A percentile compares a stretch with the other conserved stretches of the same genome.
These are phyloP conservation scores for Drosophila ironensis DNA, from an alignment of 1,140 invertebrate species.

Conservation along the genomic window DNA sequence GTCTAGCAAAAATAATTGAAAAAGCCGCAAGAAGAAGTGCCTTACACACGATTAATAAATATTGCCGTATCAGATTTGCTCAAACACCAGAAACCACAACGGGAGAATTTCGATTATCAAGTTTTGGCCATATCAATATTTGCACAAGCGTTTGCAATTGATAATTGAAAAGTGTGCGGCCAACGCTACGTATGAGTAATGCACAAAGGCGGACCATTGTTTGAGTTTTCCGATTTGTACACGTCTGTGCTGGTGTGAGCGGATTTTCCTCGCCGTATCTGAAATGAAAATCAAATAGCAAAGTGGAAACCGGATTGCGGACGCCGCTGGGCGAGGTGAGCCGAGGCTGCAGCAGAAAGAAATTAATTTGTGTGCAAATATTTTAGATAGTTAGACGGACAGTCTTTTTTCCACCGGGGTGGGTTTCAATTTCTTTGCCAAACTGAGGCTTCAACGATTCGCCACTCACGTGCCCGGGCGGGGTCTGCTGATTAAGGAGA, in stretches of 20 bases:
- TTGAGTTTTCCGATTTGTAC: constrained; percentile 25
- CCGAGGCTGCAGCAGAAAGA: constrained; percentile 12
- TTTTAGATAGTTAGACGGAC: constrained; percentile 39
- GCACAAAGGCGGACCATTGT: constrained; percentile 27
- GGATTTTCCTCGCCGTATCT: constrained; percentile 37
- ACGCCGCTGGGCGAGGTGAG: not conserved
- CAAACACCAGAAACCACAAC: constrained; percentile 8
- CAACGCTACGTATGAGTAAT: constrained; percentile 53
- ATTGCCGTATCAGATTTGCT: constrained; percentile 27
- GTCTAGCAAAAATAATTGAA: constrained; percentile 40
- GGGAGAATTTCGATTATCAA: constrained; percentile 43
- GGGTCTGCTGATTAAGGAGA: constrained; percentile 49
- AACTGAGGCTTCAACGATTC: constrained; percentile 55
- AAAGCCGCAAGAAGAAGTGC: too few species aligned
- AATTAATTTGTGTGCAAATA: constrained; percentile 57
- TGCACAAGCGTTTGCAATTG: constrained; percentile 48
- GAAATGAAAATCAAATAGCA: constrained; percentile 53
- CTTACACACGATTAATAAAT: constrained; percentile 25
- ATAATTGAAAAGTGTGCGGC: constrained; percentile 54
- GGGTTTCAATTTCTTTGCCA: constrained; percentile 51
- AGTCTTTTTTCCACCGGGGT: not conserved
- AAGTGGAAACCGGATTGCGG: constrained; percentile 7
- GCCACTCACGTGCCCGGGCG: constrained; percentile 46
- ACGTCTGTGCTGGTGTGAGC: constrained; percentile 6
- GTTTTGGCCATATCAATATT: constrained; percentile 48